Evolutionary conservation across 2,797 vertebrate genomes (phyloP), one percentile per base, ranked within the genome.

Genomic region (Acipenser oxyrinchus): DNA sequence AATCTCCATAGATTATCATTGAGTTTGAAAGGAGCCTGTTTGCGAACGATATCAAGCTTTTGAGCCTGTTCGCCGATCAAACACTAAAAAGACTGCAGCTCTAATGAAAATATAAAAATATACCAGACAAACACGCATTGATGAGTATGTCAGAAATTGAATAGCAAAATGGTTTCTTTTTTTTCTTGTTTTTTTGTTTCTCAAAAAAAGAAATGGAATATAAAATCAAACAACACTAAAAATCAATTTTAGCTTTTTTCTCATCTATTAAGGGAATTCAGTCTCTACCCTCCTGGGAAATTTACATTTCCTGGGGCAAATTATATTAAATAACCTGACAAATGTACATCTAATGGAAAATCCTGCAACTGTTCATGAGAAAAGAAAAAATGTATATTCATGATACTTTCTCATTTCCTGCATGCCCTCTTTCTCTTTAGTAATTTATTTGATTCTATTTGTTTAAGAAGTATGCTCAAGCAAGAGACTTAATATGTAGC

Each of bases 381-480:
- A 18, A 51, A 57, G 15, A 62, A 72, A 73, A 73, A 73, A 75
- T 79, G 65, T 79, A 84, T 83, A 82, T 83, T 82, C 78, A 83
- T 83, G 67, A 53, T 15, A 67, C 71, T 70, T 52, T 37, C 23
- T 37, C 23, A 61, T 73, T 78, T 81, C 73, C 77, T 75, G 67
- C 71, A 69, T 68, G 67, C 72, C 75, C 79, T 68, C 71, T 60
- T 68, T 76, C 78, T 82, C 75, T 69, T 80, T 69, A 75, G 73
- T 74, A 76, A 77, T 83, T 83, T 66, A 79, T 82, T 75, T 72
- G 71, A 81, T 81, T 79, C 71, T 68, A 78, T 84, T 84, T 81
- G 77, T 82, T 79, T 72, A 73, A 71, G 70, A 77, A 64, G 68
- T 69, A 60, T 57, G 58, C 76, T 75, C 66, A 58, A 69, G 72